Base-by-base conservation (phyloP, 2,888 invertebrate species). In the Calameuta pallipes region DNA sequence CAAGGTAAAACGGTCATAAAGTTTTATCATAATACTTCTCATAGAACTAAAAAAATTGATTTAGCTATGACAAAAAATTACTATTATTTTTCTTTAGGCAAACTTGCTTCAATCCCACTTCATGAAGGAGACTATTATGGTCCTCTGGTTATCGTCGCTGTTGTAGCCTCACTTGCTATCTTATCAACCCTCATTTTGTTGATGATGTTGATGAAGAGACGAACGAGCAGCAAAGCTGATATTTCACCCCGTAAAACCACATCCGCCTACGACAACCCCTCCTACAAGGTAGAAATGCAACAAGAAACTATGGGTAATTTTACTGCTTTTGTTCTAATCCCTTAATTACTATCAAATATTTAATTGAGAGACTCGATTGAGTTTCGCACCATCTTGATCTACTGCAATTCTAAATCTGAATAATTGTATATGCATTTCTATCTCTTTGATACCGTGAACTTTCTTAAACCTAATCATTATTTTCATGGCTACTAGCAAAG, bases 191-290 rank as follows among this genome's bases (percentile, higher is more conserved):
- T 97, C 74, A 94, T 97, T 76, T 92, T 98, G 75, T 92, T 97
- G 74, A 93, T 97, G 85, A 95, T 98, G 83, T 93, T 98, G 69
- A 94, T 98, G 87, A 94, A 96, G 86, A 93, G 97, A 87, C 95
- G 94, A 92, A 87, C 93, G 91, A 78, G 94, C 94, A 88, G 92
- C 89, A 95, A 95, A 90, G 94, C 95, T 88, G 95, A 97, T 82
- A 97, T 97, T 89, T 97, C 97, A 84, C 94, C 97, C 75, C 94
- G 96, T 83, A 96, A 97, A 89, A 95, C 94, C 84, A 96, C 97
- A 76, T 96, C 97, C n/a, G 96, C 97, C 73, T 97, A 97, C 89
- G 97, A 98, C 92, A 98, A 97, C 92, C 97, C 97, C 74, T 97
- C 97, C 87, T 98, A 97, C 93, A 98, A 98, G 94, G 96, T 97